These are phyloP conservation scores for Aldabrachelys gigantea DNA, from an alignment of 2,113 vertebrate genomes.

Conservation along the genomic window DNA sequence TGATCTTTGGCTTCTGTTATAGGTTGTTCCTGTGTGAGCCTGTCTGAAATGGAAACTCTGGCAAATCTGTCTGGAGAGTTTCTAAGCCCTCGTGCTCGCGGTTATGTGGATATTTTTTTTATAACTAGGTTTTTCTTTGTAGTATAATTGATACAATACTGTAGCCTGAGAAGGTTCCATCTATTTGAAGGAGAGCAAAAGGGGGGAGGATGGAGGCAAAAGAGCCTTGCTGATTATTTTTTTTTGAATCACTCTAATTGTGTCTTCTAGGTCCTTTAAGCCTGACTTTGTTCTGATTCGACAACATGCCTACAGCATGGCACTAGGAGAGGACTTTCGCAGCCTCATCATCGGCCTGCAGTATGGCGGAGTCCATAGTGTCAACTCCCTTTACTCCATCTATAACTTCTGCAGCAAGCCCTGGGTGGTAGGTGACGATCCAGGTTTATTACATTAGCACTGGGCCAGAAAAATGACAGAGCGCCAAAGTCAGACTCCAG, in stretches of 20 bases:
- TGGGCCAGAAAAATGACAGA: fast-evolving
- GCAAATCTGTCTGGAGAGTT: constrained; percentile 47
- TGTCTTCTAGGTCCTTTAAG: constrained; percentile 89
- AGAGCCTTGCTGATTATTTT: neutral
- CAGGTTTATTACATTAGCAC: neutral
- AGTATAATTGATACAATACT: neutral
- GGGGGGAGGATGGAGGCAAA: neutral
- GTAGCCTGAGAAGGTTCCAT: neutral
- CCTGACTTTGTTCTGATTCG: constrained; percentile 93
- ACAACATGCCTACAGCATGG: constrained; percentile 96
- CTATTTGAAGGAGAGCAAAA: fast-evolving
- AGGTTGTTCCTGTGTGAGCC: constrained; percentile 49
- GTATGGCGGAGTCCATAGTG: constrained; percentile 85
- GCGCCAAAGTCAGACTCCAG: neutral
- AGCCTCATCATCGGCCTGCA: constrained; percentile 94
- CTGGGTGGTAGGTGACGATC: constrained; percentile 90
- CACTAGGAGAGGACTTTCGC: constrained; percentile 92
- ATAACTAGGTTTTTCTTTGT: neutral
- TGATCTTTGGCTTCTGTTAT: constrained; percentile 11
- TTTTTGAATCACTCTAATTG: fast-evolving
- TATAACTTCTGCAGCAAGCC: constrained; percentile 99
- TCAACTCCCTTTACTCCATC: constrained; percentile 95
- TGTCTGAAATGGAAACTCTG: constrained; percentile 56
- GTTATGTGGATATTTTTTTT: neutral
- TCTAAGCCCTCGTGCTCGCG: constrained; percentile 20